Evolutionary conservation across 2,888 invertebrate genomes (phyloP), one percentile per base, ranked within the genome.

Genomic region (Cephus rjabovi): DNA sequence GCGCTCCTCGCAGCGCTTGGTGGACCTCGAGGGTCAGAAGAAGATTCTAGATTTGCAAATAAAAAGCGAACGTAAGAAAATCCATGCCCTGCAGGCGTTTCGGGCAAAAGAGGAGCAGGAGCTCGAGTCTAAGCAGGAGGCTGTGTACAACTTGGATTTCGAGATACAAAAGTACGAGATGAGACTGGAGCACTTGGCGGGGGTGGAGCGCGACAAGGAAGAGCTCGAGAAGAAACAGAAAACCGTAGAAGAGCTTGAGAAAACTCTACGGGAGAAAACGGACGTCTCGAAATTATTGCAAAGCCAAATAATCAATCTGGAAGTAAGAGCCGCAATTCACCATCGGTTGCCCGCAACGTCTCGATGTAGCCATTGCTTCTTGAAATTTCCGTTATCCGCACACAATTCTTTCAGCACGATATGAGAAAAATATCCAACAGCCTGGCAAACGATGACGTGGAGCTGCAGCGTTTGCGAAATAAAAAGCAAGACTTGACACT

Each of bases 401-500:
- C 37, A 12, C 37, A 12, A 12, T 37, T 31, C 73, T 77, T 77
- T 73, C 34, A 92, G 91, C 84, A 94, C 71, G 94, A 94, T 83
- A 93, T 94, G 92, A 92, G 93, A 74, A 92, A 93, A 82, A 82
- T 94, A 35, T 92, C 93, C 1, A 91, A 88, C 9, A 89, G 90
- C 9, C 92, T 94, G 73, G 90, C 92, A 33, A 88, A 84, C 37
- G 94, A 94, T 82, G 90, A 87, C 76, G 89, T 90, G 35, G 92
- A 93, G 77, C 83, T 93, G 74, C 89, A 91, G 23, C 84, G 85
- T 33, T 84, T 93, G 84, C 90, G 92, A 82, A 92, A 92, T 79
- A 93, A 93, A 87, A 92, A 94, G 33, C 93, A 94, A 87, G 93
- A 94, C 83, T 92, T 93, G 12, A 88, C 93, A 78, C 87, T 94